A percentile compares a stretch with the other conserved stretches of the same genome.
Evolutionary conservation across 2,113 vertebrate species (phyloP).

Genomic region (Bubo scandiacus): DNA sequence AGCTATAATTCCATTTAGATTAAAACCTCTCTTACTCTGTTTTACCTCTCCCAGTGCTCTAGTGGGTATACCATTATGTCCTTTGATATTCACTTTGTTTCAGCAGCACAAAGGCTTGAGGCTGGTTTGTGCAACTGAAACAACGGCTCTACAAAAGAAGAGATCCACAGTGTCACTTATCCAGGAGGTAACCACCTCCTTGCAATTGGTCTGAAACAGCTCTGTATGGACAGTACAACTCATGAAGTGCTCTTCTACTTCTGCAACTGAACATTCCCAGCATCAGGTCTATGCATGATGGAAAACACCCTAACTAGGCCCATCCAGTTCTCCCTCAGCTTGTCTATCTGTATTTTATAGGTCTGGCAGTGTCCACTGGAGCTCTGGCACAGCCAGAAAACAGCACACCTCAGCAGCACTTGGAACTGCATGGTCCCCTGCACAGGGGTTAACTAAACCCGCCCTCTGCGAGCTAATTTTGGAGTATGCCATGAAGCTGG

Average conservation of each 20-base stretch:
- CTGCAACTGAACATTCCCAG: background rate
- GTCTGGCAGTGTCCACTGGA: background rate
- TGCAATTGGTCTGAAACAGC: background rate
- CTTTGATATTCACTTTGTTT: background rate
- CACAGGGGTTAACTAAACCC: background rate
- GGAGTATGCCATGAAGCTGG: background rate
- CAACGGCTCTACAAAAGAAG: background rate
- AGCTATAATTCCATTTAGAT: background rate
- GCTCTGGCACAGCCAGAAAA: background rate
- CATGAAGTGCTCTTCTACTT: background rate
- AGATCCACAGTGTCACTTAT: background rate
- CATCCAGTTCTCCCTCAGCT: background rate
- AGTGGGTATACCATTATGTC: fast-evolving
- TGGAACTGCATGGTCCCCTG: background rate
- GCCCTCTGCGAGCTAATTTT: background rate
- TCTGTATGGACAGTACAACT: background rate
- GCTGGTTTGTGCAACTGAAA: background rate
- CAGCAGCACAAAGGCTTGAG: background rate
- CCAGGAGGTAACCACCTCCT: background rate
- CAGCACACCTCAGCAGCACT: background rate
- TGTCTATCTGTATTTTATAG: background rate
- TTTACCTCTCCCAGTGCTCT: background rate
- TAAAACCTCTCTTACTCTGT: background rate
- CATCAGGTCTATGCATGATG: background rate
- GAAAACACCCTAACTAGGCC: background rate